These are phyloP conservation scores for Dyspetes luteomarginatus DNA, from an alignment of 2,888 invertebrate species.

Conservation along the genomic window DNA sequence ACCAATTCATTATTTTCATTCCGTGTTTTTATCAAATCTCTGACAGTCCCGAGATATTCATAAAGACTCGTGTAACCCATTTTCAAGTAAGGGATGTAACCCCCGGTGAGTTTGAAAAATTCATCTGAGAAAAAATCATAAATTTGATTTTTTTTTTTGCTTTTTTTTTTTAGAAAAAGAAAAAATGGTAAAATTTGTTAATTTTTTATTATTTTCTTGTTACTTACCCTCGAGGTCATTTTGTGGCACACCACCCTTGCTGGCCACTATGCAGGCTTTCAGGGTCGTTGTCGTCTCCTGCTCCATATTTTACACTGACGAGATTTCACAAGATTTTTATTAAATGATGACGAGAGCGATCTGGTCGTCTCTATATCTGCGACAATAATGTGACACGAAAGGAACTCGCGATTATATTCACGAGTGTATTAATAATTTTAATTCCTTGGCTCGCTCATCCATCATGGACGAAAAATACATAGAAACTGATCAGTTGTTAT, in stretches of 20 bases:
- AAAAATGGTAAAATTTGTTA: neutral
- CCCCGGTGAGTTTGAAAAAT: conserved; percentile 61
- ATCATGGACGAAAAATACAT: neutral
- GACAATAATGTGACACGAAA: too few species aligned
- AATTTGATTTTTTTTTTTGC: neutral
- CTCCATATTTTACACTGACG: conserved; percentile 43
- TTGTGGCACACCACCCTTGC: conserved; percentile 66
- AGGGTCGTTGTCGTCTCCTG: conserved; percentile 26
- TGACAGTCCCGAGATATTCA: conserved; percentile 55
- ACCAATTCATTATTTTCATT: conserved; percentile 45
- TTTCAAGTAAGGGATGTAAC: conserved; percentile 64
- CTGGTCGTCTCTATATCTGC: too few species aligned
- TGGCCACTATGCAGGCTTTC: conserved; percentile 62
- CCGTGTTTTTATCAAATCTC: conserved; percentile 51
- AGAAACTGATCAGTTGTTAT: neutral
- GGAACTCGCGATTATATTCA: too few species aligned
- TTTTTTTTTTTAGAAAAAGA: neutral
- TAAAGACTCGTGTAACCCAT: conserved; percentile 65
- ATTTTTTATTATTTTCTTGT: neutral
- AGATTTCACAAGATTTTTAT: neutral
- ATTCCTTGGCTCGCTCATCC: too few species aligned
- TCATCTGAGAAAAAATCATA: conserved; percentile 45
- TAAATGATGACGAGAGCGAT: neutral
- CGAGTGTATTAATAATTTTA: too few species aligned
- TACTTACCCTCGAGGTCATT: conserved; percentile 64